These are phyloP conservation scores for Sebastolobus alascanus DNA, from an alignment of 2,797 vertebrate genomes.

Conservation along the genomic window DNA sequence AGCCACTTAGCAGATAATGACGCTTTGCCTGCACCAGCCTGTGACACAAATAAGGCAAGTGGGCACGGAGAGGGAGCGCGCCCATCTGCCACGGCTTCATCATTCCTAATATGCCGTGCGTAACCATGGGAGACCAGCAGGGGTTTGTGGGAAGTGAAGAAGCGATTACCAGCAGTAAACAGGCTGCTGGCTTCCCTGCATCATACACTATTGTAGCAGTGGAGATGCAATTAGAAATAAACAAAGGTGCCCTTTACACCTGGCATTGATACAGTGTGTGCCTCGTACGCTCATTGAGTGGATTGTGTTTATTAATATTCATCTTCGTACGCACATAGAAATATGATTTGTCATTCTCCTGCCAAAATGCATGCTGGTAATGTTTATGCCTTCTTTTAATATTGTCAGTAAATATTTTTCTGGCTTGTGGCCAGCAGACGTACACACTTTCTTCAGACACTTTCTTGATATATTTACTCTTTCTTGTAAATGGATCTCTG, in stretches of 20 bases:
- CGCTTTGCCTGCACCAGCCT: slow-evolving; percentile 47
- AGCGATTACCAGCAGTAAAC: slow-evolving; percentile 58
- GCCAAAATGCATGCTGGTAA: slow-evolving; percentile 8
- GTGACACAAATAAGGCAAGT: slow-evolving; percentile 60
- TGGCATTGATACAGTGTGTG: slow-evolving; percentile 8
- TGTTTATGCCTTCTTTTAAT: slow-evolving; percentile 2
- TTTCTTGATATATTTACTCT: not conserved
- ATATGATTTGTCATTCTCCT: not conserved
- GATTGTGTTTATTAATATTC: slow-evolving; percentile 13
- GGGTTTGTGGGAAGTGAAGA: slow-evolving; percentile 65
- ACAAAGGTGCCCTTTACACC: slow-evolving; percentile 36
- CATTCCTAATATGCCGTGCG: slow-evolving; percentile 53
- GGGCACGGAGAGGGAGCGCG: slow-evolving; percentile 47
- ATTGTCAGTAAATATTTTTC: slow-evolving; percentile 11
- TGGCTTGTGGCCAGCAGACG: not conserved
- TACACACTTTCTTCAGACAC: not conserved
- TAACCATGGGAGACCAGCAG: slow-evolving; percentile 68
- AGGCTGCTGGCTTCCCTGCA: slow-evolving; percentile 38
- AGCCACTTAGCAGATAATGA: slow-evolving; percentile 71
- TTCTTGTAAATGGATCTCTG: not conserved
- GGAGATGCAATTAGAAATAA: slow-evolving; percentile 40
- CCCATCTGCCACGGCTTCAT: slow-evolving; percentile 71
- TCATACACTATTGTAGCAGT: slow-evolving; percentile 15
- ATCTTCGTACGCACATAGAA: not conserved
- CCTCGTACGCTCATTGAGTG: not conserved